Percentiles rank a stretch among this genome's conserved stretches.
phyloP scores from a whole-genome alignment of 2,888 invertebrate genomes.

The Eupithecia exiguata region DNA sequence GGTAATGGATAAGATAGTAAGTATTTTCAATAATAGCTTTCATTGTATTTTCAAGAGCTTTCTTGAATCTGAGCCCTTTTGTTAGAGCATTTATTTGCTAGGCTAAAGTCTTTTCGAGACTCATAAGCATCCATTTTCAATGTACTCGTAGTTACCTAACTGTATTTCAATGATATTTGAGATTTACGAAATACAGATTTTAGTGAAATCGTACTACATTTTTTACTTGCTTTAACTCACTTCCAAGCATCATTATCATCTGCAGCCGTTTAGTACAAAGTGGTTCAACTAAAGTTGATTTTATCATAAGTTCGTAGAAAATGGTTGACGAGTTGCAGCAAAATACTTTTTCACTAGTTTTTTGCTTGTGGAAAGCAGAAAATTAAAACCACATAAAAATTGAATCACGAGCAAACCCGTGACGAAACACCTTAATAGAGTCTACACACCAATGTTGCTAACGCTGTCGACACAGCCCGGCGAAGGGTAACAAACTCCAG shows the following conservation, averaged over 20 bases:
- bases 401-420: too few relatives aligned
- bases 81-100: not conserved
- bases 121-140: not conserved
- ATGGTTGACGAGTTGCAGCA: too few relatives aligned
- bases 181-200: not conserved
- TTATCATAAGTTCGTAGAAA: too few relatives aligned
- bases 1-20: constrained; percentile 14
- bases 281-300: too few relatives aligned
- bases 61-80: not conserved
- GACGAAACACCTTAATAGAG: too few relatives aligned
- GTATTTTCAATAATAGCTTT: constrained; percentile 12
- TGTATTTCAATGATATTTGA: not conserved
- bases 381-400: too few relatives aligned
- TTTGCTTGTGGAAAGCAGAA: too few relatives aligned
- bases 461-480: too few relatives aligned
- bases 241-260: not conserved
- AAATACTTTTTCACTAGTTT: too few relatives aligned
- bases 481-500: too few relatives aligned
- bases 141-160: not conserved
- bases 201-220: not conserved
- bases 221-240: not conserved
- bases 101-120: not conserved
- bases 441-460: too few relatives aligned
- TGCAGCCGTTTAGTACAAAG: not conserved
- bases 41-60: constrained; percentile 10